Evolutionary conservation across 2,797 vertebrate genomes (phyloP).

Genomic region (Bradypus variegatus): DNA sequence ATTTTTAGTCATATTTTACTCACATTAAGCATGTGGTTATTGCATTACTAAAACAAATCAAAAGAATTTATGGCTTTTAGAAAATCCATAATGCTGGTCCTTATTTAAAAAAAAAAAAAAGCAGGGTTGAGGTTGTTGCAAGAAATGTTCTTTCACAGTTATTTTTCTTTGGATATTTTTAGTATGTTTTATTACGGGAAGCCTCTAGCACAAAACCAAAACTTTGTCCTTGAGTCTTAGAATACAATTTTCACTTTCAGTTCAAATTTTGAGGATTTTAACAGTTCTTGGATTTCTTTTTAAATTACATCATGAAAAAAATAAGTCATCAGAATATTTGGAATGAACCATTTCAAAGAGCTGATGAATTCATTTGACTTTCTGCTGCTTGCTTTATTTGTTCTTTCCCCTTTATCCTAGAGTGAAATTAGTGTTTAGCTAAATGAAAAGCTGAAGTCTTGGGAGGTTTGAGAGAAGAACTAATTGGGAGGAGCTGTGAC

Average conservation of each 20-base stretch:
- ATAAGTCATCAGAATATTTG: neutral
- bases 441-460: neutral
- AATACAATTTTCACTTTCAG: neutral
- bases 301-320: neutral
- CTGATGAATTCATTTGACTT: neutral
- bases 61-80: constrained; percentile 34
- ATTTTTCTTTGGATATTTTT: neutral
- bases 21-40: constrained; percentile 28
- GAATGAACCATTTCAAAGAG: neutral
- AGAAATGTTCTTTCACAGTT: neutral
- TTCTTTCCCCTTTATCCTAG: neutral
- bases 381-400: neutral
- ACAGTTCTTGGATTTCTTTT: neutral
- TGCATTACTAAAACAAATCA: constrained; percentile 34
- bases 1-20: constrained; percentile 29
- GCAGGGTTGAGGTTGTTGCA: neutral
- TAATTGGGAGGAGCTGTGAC: neutral
- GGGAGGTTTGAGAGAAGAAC: neutral
- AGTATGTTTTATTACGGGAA: neutral
- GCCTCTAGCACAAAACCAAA: neutral
- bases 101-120: neutral
- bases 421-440: neutral
- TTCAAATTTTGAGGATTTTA: neutral
- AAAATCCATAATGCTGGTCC: neutral
- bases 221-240: neutral